Base-by-base conservation (phyloP, 2,888 invertebrate species). In the Julus scanicus region DNA sequence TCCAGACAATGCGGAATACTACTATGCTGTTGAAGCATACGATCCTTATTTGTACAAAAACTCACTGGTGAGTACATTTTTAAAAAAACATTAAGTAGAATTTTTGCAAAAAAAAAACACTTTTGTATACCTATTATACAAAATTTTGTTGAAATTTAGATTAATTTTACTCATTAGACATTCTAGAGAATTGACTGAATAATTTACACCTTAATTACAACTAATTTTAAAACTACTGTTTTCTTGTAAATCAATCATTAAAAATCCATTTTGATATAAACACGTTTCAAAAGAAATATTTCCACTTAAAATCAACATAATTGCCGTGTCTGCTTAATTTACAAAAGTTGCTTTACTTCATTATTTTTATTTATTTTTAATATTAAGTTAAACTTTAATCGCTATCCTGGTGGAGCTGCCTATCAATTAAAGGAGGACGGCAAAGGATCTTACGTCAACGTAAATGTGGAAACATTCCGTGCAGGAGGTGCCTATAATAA, bases 31-130 rank as follows among this genome's bases (percentile, higher is more conserved):
- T 8, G 48, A 87, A 20, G 48, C 87, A 15, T 88, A 88, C 40
- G 88, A 88, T 84, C 88, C 88, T 83, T 88, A 88, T 63, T 84
- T 87, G 20, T 88, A 88, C 87, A 88, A 88, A 87, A 83, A 88
- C 53, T 87, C 88, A 53, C 48, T 83, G 44, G 88, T 88, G 63
- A 88, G 88, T 88, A 80, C 37, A 37, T 9, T 37, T 80, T 80
- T 11, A 37, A 80, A 44, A 44, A 44, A 5, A n/a, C 44, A 6
- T 44, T 6, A 3, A 5, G 44, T 6, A 44, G 44, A 44, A 44
- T 5, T 5, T 44, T 44, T 6, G 44, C 6, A 6, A 6, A 44
- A 44, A n/a, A n/a, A n/a, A n/a, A n/a, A n/a, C n/a, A n/a, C n/a
- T n/a, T n/a, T n/a, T n/a, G n/a, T n/a, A n/a, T n/a, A n/a, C n/a